These are phyloP conservation scores for Meiosimyza decipiens DNA, from an alignment of 2,888 invertebrate genomes.

Conservation along the genomic window DNA sequence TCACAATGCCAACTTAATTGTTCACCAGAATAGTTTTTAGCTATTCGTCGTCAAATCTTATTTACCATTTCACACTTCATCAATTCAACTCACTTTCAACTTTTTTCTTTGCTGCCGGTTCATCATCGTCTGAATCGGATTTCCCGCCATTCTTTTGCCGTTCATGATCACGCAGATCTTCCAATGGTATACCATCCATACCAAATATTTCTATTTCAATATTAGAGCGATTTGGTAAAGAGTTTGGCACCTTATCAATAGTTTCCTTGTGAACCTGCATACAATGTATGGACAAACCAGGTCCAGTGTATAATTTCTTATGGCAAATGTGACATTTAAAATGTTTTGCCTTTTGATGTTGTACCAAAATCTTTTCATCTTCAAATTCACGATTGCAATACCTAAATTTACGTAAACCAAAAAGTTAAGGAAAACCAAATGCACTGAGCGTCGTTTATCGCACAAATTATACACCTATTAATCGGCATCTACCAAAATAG, in stretches of 20 bases:
- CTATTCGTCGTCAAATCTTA: background rate
- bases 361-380: conserved; percentile 99
- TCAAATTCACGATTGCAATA: conserved; percentile 99
- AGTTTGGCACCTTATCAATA: conserved; percentile 99
- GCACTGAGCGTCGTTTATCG: conserved; percentile 31
- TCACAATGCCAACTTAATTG: no score
- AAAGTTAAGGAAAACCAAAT: conserved; percentile 56
- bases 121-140: conserved; percentile 86
- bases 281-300: conserved; percentile 98
- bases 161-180: conserved; percentile 94
- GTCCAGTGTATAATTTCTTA: conserved; percentile 95
- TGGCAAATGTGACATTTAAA: conserved; percentile 99
- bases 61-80: background rate
- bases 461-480: conserved; percentile 26
- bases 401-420: conserved; percentile 70
- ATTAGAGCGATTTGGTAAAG: conserved; percentile 95
- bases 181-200: conserved; percentile 99
- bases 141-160: conserved; percentile 81
- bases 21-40: background rate
- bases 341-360: conserved; percentile 99
- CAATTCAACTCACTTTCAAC: conserved; percentile 57
- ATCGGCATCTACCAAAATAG: conserved; percentile 14
- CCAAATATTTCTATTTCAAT: conserved; percentile 99
- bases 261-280: conserved; percentile 99
- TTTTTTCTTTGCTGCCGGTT: conserved; percentile 80